Conservation (phyloP, 2,113 vertebrate genomes). For the Raja brachyura region DNA sequence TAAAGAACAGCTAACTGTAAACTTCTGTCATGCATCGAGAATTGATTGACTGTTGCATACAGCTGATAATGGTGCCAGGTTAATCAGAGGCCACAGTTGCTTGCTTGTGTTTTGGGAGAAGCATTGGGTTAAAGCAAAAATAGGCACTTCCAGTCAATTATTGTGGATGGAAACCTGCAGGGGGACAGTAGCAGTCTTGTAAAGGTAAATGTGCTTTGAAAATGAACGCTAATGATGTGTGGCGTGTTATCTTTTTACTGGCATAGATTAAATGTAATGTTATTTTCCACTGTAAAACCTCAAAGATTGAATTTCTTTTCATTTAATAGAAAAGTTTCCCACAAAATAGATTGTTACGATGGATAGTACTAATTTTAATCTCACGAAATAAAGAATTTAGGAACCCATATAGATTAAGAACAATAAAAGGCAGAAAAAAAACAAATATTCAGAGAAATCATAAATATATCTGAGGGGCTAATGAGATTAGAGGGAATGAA, state of each 20-base stretch:
- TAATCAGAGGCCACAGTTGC: background rate
- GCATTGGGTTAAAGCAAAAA: background rate
- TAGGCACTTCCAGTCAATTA: background rate
- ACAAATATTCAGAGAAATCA: background rate
- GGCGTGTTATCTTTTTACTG: background rate
- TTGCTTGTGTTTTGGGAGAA: background rate
- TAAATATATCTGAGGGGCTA: background rate
- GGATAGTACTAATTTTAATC: background rate
- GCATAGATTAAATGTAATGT: background rate
- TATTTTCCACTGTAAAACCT: background rate
- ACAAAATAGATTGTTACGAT: constrained; percentile 9
- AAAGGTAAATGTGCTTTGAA: background rate
- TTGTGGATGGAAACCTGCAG: background rate
- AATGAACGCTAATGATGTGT: background rate
- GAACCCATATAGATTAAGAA: background rate
- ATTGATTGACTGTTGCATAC: background rate
- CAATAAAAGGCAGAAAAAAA: background rate
- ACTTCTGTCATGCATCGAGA: background rate
- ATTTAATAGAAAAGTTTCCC: constrained; percentile 13
- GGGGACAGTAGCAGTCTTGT: background rate
- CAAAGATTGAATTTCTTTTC: background rate
- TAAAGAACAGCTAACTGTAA: background rate
- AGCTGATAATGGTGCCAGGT: background rate
- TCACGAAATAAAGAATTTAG: background rate
- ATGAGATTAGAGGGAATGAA: background rate